Base-by-base conservation (phyloP, 2,888 invertebrate genomes). In the Taphrorychus bicolor region DNA sequence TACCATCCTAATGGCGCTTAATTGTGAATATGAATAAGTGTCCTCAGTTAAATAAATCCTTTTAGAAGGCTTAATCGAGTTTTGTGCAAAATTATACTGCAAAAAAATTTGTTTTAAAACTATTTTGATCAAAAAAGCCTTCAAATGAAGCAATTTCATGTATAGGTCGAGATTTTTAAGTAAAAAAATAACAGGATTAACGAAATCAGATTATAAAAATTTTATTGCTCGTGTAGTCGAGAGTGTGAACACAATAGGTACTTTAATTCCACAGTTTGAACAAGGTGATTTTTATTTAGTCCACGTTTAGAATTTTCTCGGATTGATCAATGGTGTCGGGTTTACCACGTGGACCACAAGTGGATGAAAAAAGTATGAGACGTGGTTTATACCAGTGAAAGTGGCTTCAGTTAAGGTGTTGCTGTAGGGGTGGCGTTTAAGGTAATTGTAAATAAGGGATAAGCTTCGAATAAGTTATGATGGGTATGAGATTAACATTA, bases 141-240 rank as follows among this genome's bases (percentile, higher is more conserved):
- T 32, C 9, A 32, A 11, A 32, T 32, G 32, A 32, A 32, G n/a
- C n/a, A n/a, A 32, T 32, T 32, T 9, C 7, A 32, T 9, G 11
- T 32, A 32, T 32, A 7, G 9, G 7, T 32, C 9, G 45, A 45
- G 45, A 45, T n/a, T 45, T 45, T 45, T 45, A 32, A 32, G 32
- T n/a, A 45, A 45, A 45, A n/a, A 45, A 14, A 14, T n/a, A n/a
- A n/a, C 23, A 16, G 42, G 57, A 66, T 61, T 42, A 66, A 61
- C 42, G 45, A 32, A 61, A 59, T 60, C 58, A 52, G 66, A 66
- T 66, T 66, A 66, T 60, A 66, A 65, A 66, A 60, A 17, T 66
- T 66, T 66, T 66, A 66, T 66, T 41, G 58, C 52, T 66, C 66
- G 40, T 61, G 18, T 59, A 61, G 14, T 57, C 45, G 52, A 61